These are phyloP conservation scores for Rhinogobius similis DNA, from an alignment of 2,113 vertebrate genomes.

Conservation along the genomic window DNA sequence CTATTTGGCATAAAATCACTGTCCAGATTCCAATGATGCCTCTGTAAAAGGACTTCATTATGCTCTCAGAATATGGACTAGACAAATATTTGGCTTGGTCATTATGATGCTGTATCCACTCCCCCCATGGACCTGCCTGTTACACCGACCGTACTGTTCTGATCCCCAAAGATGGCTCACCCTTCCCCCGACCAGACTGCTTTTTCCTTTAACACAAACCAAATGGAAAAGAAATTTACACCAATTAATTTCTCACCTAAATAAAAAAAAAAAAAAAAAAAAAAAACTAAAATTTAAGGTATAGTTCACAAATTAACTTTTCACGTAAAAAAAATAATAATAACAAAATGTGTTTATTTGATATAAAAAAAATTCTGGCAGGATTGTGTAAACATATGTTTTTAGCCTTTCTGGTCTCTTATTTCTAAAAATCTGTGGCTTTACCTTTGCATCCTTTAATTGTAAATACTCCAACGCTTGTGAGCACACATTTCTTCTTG, in stretches of 20 bases:
- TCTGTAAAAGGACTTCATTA: slow-evolving; percentile 77
- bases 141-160: slow-evolving; percentile 70
- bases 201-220: slow-evolving; percentile 31
- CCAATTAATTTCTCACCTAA: slow-evolving; percentile 3
- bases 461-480: too few species aligned
- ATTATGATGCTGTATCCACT: slow-evolving; percentile 73
- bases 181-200: slow-evolving; percentile 15
- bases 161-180: slow-evolving; percentile 41
- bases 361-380: too few species aligned
- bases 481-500: background rate
- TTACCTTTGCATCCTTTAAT: too few species aligned
- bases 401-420: too few species aligned
- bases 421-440: background rate
- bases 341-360: too few species aligned
- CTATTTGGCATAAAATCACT: slow-evolving; percentile 68
- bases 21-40: slow-evolving; percentile 74
- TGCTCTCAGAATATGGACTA: slow-evolving; percentile 73
- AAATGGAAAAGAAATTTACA: slow-evolving; percentile 14
- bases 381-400: too few species aligned
- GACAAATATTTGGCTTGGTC: slow-evolving; percentile 79
- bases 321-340: too few species aligned
- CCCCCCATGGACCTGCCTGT: slow-evolving; percentile 51
- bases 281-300: too few species aligned
- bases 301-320: too few species aligned
- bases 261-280: too few species aligned